These are phyloP conservation scores for Chlorodrepanis virens DNA, from an alignment of 2,113 vertebrate genomes.

Conservation along the genomic window DNA sequence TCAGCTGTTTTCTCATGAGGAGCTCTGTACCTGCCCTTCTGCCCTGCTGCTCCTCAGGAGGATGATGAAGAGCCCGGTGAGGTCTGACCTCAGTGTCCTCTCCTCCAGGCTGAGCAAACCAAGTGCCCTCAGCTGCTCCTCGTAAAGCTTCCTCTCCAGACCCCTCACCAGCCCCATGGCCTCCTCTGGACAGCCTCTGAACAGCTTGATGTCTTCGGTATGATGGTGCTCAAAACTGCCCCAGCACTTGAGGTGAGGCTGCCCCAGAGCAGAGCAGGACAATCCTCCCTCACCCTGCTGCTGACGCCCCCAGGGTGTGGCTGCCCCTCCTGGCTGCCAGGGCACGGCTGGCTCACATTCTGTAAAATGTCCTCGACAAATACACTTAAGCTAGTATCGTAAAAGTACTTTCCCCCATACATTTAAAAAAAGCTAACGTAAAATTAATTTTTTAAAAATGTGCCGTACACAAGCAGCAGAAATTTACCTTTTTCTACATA, in stretches of 20 bases:
- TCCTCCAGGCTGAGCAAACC: background rate
- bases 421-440: background rate
- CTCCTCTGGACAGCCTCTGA: background rate
- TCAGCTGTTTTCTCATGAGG: fast-evolving
- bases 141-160: background rate
- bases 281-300: background rate
- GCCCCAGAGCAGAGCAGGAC: background rate
- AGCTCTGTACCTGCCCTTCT: background rate
- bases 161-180: background rate
- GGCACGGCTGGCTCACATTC: background rate
- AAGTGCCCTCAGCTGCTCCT: background rate
- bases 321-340: background rate
- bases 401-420: background rate
- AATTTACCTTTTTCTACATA: background rate
- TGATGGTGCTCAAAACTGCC: background rate
- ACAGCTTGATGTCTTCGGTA: background rate
- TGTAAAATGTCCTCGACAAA: background rate
- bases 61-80: background rate
- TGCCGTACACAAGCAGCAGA: background rate
- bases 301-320: background rate
- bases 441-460: background rate
- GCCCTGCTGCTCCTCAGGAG: background rate
- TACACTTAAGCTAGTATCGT: background rate
- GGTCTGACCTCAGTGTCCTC: background rate
- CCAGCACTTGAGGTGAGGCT: background rate